These are phyloP conservation scores for Aspidiotus rigidus DNA, from an alignment of 2,888 invertebrate species.

Conservation along the genomic window DNA sequence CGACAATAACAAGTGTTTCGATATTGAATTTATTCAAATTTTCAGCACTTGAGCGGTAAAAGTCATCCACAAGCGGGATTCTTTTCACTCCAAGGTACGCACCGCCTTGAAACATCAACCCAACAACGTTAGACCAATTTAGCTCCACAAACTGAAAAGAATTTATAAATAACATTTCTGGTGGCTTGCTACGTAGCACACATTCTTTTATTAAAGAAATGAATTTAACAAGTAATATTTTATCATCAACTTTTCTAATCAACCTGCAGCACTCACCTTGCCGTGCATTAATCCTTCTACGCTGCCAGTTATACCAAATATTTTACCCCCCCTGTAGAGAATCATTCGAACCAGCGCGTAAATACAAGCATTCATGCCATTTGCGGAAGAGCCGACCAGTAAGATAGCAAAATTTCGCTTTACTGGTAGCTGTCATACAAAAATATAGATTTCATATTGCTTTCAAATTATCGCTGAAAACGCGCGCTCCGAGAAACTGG, in stretches of 20 bases:
- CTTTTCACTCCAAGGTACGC: slow-evolving; percentile 93
- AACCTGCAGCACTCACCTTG: background rate
- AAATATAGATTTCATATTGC: too few relatives aligned
- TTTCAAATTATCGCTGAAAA: too few relatives aligned
- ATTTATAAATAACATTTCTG: background rate
- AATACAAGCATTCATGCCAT: slow-evolving; percentile 31
- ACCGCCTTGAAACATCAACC: slow-evolving; percentile 95
- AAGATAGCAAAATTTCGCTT: slow-evolving; percentile 22
- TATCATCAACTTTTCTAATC: too few relatives aligned
- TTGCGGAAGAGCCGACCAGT: slow-evolving; percentile 26
- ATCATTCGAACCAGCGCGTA: slow-evolving; percentile 22
- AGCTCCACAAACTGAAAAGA: slow-evolving; percentile 39
- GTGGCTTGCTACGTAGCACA: too few relatives aligned
- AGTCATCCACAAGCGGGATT: slow-evolving; percentile 66
- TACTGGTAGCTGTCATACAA: too few relatives aligned
- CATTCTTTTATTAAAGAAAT: too few relatives aligned
- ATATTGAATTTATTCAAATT: slow-evolving; percentile 78
- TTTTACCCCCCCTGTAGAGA: slow-evolving; percentile 8
- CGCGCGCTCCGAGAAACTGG: too few relatives aligned
- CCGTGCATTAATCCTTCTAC: slow-evolving; percentile 25
- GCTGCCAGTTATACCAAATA: slow-evolving; percentile 21
- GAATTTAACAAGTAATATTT: too few relatives aligned
- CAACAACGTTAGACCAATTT: slow-evolving; percentile 85
- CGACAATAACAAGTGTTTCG: slow-evolving; percentile 76
- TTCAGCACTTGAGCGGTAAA: slow-evolving; percentile 69